Evolutionary conservation across 1,140 invertebrate species (phyloP).

Genomic region (Papilio aristodemus): DNA sequence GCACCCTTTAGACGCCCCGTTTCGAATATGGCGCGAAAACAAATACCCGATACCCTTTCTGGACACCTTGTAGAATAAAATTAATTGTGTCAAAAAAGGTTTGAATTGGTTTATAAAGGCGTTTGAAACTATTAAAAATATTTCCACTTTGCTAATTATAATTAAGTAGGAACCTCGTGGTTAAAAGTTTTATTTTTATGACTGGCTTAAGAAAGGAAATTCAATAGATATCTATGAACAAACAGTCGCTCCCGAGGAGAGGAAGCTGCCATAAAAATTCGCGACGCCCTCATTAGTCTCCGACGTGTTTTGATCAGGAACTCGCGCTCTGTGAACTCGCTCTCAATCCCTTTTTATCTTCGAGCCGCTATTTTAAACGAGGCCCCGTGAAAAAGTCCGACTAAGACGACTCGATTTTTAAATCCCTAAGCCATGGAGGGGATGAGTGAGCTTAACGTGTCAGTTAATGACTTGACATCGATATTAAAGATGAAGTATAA

Average conservation of each 20-base stretch:
- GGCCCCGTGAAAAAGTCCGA: slow-evolving; percentile 52
- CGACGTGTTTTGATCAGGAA: slow-evolving; percentile 74
- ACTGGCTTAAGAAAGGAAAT: slow-evolving; percentile 56
- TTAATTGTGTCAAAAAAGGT: too few species aligned
- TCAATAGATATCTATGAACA: slow-evolving; percentile 62
- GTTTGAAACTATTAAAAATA: too few species aligned
- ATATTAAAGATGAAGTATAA: background rate
- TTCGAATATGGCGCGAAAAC: too few species aligned
- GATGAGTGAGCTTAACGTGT: slow-evolving; percentile 25
- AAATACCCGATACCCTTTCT: too few species aligned
- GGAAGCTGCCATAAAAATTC: slow-evolving; percentile 71
- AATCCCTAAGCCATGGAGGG: slow-evolving; percentile 42
- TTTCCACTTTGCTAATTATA: background rate
- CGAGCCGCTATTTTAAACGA: slow-evolving; percentile 64
- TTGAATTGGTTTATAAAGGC: too few species aligned
- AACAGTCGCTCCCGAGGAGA: slow-evolving; percentile 58
- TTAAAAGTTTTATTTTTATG: slow-evolving; percentile 65
- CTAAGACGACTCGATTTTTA: slow-evolving; percentile 50
- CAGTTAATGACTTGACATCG: slow-evolving; percentile 16
- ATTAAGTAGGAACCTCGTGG: slow-evolving; percentile 28
- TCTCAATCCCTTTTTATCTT: slow-evolving; percentile 53
- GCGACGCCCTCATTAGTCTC: slow-evolving; percentile 69
- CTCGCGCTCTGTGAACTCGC: slow-evolving; percentile 37
- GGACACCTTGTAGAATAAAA: too few species aligned
- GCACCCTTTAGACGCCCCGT: too few species aligned